Base-by-base conservation (phyloP, 2,113 vertebrate genomes). In the Hepsetus odoe region DNA sequence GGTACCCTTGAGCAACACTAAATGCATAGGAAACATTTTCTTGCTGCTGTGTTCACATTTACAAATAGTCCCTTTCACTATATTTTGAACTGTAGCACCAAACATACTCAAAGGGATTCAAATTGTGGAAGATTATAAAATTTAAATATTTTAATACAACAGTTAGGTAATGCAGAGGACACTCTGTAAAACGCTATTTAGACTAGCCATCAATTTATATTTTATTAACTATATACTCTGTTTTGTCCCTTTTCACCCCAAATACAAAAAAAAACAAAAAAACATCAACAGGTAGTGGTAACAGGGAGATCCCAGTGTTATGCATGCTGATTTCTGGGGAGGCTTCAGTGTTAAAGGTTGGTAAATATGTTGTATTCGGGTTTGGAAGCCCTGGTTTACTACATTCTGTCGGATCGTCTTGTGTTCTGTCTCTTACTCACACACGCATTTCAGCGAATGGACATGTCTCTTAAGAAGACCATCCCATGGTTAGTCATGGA, bases 291-390 rank as follows among this genome's bases (percentile, higher is more conserved):
- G 95, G 95, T 3, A 93, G 91, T 33, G 94, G 94, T 42, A 92
- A 83, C 44, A 96, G 96, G 66, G 94, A 96, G 80, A 96, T 96
- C 73, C 95, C 95, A 0, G 95, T 96, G 35, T 85, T 96, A 51
- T 94, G 95, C 26, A 88, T 96, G 83, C 88, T 96, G 24, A 93
- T 96, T 0, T 88, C 90, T 33, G 95, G 95, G 11, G 86, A 95
- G 0, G 87, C 88, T 49, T 82, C 86, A 28, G 93, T 94, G 90
- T 30, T 96, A 64, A 85, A 94, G 94, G 95, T 96, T 85, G 84
- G 70, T 20, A 59, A 24, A 24, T 13, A 38, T 3, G 22, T 7
- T 44, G 42, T 9, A 6, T 5, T 53, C 4, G 3, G 18, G 5
- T 46, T 26, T 12, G 26, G 0, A 13, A 16, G 20, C 58, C 5